Conservation (phyloP, 2,888 invertebrate genomes). For the Petrolisthes manimaculis region DNA sequence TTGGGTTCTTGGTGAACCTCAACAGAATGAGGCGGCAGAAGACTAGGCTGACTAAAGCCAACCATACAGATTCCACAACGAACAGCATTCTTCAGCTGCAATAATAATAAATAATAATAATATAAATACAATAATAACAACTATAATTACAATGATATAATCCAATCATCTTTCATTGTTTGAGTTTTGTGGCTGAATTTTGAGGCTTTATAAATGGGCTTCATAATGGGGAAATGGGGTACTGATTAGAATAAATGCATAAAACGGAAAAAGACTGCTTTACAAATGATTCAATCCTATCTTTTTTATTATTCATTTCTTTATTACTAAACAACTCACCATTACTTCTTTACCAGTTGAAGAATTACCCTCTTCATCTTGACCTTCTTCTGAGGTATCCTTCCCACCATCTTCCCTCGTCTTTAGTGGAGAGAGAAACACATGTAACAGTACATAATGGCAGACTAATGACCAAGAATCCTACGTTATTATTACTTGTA, state of each 20-base stretch:
- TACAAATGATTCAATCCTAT: too few relatives aligned
- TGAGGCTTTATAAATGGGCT: too few relatives aligned
- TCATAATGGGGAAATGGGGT: too few relatives aligned
- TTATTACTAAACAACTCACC: background rate
- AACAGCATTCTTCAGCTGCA: constrained; percentile 15
- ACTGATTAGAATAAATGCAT: too few relatives aligned
- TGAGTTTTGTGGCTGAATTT: too few relatives aligned
- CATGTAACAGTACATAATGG: background rate
- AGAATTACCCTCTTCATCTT: background rate
- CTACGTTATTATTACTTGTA: too few relatives aligned
- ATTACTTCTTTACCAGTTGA: background rate
- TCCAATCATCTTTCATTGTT: too few relatives aligned
- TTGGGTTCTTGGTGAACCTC: constrained; percentile 39
- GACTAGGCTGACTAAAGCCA: constrained; percentile 21
- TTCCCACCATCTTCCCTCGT: background rate
- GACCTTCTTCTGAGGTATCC: background rate
- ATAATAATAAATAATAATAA: too few relatives aligned
- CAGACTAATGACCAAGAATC: background rate
- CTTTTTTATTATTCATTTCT: too few relatives aligned
- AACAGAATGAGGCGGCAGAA: constrained; percentile 22
- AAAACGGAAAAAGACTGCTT: too few relatives aligned
- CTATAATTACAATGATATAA: too few relatives aligned
- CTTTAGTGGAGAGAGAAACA: background rate
- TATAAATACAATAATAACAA: too few relatives aligned
- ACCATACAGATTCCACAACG: constrained; percentile 44